These are phyloP conservation scores for Scolopax bukidnonensis DNA, from an alignment of 2,797 vertebrate genomes.

Conservation along the genomic window DNA sequence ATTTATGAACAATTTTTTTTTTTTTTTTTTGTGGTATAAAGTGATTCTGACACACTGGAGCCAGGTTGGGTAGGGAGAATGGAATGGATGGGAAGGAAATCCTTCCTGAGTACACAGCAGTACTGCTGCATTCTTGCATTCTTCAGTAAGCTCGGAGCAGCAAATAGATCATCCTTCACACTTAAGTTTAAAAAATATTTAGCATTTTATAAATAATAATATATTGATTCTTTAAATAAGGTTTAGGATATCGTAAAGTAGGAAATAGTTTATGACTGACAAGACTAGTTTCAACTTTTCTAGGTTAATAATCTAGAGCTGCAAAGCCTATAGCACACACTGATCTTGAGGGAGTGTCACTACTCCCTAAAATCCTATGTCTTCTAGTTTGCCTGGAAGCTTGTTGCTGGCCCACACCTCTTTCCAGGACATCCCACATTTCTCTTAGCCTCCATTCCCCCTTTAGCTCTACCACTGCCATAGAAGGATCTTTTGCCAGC, in stretches of 20 bases:
- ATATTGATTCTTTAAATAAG: background rate
- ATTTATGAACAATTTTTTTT: background rate
- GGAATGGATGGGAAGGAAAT: background rate
- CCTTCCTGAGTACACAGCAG: background rate
- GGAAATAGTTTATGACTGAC: background rate
- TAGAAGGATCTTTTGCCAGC: background rate
- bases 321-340: background rate
- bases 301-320: background rate
- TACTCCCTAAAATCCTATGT: background rate
- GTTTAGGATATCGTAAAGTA: background rate
- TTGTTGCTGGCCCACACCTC: background rate
- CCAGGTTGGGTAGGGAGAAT: background rate
- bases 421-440: background rate
- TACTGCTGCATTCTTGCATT: background rate
- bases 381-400: background rate
- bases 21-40: background rate
- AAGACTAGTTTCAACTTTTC: background rate
- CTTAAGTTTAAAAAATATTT: background rate
- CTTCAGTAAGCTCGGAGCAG: background rate
- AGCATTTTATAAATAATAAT: background rate
- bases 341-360: no score
- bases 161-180: background rate
- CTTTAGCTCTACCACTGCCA: background rate
- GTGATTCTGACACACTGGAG: background rate
- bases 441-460: background rate